Conservation (phyloP, 1,140 invertebrate species). For the Globodera ellingtonae region DNA sequence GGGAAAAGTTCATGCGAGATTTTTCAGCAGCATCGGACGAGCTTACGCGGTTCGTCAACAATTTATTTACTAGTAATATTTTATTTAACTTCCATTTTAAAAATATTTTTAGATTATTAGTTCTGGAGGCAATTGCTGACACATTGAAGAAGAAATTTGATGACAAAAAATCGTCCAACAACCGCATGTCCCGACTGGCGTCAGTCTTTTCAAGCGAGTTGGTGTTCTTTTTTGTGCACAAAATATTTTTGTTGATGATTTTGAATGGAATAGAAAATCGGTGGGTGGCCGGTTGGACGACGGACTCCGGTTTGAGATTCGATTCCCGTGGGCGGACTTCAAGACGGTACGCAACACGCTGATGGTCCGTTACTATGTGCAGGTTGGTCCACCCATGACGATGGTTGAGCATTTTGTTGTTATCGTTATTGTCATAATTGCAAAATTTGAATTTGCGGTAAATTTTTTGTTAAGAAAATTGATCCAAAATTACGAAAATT, state of each 20-base stretch:
- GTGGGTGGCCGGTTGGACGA: slow-evolving; percentile 26
- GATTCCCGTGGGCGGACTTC: slow-evolving; percentile 27
- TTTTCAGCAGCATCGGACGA: neutral
- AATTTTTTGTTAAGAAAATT: too few relatives aligned
- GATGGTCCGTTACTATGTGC: slow-evolving; percentile 33
- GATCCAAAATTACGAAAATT: too few relatives aligned
- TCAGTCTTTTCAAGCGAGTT: neutral
- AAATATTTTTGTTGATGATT: too few relatives aligned
- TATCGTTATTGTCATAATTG: neutral
- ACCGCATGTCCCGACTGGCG: neutral
- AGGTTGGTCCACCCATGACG: slow-evolving; percentile 15
- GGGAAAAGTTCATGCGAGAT: slow-evolving; percentile 32
- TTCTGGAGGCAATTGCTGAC: slow-evolving; percentile 39
- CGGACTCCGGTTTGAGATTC: slow-evolving; percentile 36
- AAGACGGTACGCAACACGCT: slow-evolving; percentile 43
- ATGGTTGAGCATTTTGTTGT: slow-evolving; percentile 17
- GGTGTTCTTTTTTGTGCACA: too few relatives aligned
- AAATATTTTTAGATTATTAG: neutral
- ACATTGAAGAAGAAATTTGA: neutral
- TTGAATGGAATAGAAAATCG: neutral
- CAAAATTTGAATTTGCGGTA: too few relatives aligned
- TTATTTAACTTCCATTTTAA: neutral
- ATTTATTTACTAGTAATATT: too few relatives aligned
- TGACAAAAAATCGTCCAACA: neutral
- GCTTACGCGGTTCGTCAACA: slow-evolving; percentile 27